Percentiles rank a stretch among this genome's conserved stretches.
phyloP scores from a whole-genome alignment of 2,113 vertebrate species.

The Typhlomys cinereus region DNA sequence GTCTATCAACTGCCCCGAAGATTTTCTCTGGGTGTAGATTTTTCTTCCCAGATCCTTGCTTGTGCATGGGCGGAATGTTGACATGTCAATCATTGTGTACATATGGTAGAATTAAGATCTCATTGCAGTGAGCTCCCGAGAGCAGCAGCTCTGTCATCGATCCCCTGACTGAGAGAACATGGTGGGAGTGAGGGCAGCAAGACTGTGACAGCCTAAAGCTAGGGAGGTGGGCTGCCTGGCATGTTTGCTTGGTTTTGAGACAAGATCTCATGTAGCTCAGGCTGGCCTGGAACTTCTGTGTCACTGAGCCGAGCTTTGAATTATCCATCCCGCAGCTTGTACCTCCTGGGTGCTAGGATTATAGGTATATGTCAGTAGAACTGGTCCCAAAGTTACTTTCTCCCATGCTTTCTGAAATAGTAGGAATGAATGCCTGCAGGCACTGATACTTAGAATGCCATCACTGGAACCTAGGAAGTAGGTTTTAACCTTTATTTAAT shows the following conservation, averaged over 20 bases:
- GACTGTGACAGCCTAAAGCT: too few species aligned
- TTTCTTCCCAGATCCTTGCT: too few species aligned
- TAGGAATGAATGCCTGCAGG: background rate
- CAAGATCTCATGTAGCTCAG: background rate
- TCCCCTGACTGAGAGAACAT: too few species aligned
- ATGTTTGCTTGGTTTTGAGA: background rate
- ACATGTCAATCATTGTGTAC: too few species aligned
- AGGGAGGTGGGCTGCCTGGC: too few species aligned
- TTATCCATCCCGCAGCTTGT: background rate
- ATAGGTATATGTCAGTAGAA: background rate
- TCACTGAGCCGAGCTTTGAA: background rate
- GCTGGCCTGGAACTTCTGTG: background rate
- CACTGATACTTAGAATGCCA: background rate
- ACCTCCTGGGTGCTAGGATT: background rate
- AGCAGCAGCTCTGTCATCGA: too few species aligned
- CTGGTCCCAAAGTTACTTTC: background rate
- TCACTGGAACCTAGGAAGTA: background rate
- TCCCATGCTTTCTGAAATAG: background rate
- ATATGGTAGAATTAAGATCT: too few species aligned
- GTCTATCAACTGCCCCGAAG: too few species aligned
- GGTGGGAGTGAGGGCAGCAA: too few species aligned
- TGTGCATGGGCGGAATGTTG: too few species aligned
- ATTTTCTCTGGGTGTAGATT: too few species aligned
- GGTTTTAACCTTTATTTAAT: background rate
- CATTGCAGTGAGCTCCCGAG: too few species aligned